A percentile compares a stretch with the other conserved stretches of the same genome.
Evolutionary conservation across 92 coral and sea anemone species (phyloP).

Genomic region (Hydrozoanthus gracilis): DNA sequence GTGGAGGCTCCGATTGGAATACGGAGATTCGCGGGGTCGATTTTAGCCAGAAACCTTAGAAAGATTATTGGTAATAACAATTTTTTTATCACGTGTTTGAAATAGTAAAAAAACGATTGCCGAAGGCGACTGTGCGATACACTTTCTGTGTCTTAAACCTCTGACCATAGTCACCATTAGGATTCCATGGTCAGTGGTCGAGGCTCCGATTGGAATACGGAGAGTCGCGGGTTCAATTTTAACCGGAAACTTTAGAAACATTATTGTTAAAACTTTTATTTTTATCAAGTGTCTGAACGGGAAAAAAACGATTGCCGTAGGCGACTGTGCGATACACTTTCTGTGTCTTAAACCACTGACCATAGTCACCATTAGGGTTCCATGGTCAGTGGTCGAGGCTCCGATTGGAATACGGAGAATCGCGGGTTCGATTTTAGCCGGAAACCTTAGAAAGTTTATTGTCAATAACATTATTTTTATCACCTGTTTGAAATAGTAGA

Average conservation of each 20-base stretch:
- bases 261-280: background rate
- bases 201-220: background rate
- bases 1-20: background rate
- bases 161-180: too few relatives aligned
- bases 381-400: too few relatives aligned
- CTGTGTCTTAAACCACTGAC: too few relatives aligned
- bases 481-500: too few relatives aligned
- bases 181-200: too few relatives aligned
- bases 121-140: too few relatives aligned
- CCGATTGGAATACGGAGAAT: background rate
- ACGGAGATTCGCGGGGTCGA: background rate
- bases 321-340: too few relatives aligned
- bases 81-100: background rate
- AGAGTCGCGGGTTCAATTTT: too few relatives aligned
- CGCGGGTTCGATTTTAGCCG: too few relatives aligned
- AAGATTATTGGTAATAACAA: background rate
- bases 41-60: background rate
- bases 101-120: background rate
- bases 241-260: background rate
- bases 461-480: background rate
- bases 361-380: too few relatives aligned
- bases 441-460: background rate
- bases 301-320: background rate
- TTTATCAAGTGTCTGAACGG: background rate
- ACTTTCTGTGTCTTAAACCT: too few relatives aligned